Conservation (phyloP, 2,797 vertebrate species). For the Spea hammondii region DNA sequence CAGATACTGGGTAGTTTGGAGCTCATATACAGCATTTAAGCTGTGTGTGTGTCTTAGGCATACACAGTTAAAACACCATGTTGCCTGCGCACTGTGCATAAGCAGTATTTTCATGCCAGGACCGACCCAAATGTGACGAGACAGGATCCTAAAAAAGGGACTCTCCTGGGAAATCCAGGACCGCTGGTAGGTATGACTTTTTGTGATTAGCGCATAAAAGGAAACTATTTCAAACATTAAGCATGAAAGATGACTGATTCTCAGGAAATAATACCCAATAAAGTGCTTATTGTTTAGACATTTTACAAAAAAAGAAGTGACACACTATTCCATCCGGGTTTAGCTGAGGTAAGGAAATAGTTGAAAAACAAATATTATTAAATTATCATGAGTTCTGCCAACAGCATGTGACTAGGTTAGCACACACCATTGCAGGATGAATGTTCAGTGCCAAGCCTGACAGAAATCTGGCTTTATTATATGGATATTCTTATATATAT, state of each 20-base stretch:
- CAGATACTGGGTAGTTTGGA: no score
- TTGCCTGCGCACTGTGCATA: no score
- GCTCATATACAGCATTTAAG: no score
- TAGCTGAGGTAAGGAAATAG: constrained; percentile 10
- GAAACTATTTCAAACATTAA: constrained; percentile 4
- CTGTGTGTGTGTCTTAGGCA: no score
- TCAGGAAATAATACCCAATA: background rate
- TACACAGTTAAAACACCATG: no score
- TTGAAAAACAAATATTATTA: constrained; percentile 3
- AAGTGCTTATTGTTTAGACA: background rate
- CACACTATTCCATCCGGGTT: background rate
- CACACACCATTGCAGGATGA: background rate
- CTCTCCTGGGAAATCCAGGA: no score
- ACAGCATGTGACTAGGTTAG: background rate
- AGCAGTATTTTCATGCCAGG: no score
- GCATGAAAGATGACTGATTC: constrained; percentile 10
- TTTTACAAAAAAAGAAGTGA: constrained; percentile 6
- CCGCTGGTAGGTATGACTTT: no score
- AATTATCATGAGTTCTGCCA: background rate
- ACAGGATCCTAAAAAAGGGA: no score
- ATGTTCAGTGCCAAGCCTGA: background rate
- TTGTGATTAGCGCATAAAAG: background rate
- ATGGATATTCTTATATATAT: background rate
- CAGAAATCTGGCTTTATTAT: background rate
- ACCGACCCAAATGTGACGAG: no score